Evolutionary conservation across 2,113 vertebrate species (phyloP).

Genomic region (Coracopsis vasa): DNA sequence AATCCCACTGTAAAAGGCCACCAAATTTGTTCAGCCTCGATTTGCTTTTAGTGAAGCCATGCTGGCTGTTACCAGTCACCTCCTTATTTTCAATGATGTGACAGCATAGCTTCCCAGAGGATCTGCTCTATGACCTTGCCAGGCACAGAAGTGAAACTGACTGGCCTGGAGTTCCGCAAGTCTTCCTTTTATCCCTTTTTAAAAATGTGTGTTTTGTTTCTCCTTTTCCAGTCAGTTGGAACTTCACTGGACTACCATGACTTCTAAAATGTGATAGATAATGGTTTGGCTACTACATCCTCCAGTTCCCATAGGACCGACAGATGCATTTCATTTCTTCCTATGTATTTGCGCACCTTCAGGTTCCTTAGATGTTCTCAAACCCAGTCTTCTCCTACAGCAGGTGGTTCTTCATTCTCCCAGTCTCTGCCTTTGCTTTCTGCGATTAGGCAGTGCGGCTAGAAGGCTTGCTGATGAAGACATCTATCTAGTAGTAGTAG

Average conservation of each 20-base stretch:
- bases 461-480: background rate
- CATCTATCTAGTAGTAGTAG: background rate
- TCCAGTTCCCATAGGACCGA: background rate
- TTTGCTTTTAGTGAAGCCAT: background rate
- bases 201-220: background rate
- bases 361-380: background rate
- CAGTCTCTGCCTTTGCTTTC: background rate
- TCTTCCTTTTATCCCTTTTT: background rate
- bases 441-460: background rate
- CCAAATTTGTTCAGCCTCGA: background rate
- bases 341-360: background rate
- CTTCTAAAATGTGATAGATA: background rate
- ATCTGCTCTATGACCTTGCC: background rate
- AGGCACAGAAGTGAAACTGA: background rate
- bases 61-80: background rate
- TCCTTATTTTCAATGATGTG: background rate
- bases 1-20: background rate
- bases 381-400: background rate
- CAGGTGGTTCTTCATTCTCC: background rate
- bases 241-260: background rate
- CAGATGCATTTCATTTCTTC: background rate
- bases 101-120: background rate
- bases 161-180: background rate
- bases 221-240: background rate
- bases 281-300: background rate